Percentiles rank a stretch among this genome's conserved stretches.
phyloP scores from a whole-genome alignment of 2,797 vertebrate species.

The Xyrichtys novacula region DNA sequence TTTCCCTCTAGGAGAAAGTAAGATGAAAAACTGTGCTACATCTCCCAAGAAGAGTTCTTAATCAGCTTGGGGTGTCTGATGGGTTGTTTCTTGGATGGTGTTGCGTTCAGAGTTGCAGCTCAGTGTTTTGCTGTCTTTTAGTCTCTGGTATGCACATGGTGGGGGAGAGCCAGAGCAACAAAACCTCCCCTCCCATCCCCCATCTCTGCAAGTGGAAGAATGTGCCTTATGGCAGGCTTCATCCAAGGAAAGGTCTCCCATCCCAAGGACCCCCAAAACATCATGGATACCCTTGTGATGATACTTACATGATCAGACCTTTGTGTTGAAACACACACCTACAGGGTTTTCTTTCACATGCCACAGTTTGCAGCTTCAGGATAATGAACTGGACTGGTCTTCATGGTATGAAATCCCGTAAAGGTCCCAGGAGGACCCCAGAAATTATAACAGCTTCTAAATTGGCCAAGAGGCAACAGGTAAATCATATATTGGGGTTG shows the following conservation, averaged over 20 bases:
- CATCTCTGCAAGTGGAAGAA: slow-evolving; percentile 83
- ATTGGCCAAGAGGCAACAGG: background rate
- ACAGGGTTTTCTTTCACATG: background rate
- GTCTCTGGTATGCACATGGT: slow-evolving; percentile 80
- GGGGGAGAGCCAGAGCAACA: slow-evolving; percentile 72
- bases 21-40: slow-evolving; percentile 32
- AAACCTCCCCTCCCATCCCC: slow-evolving; percentile 77
- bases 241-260: slow-evolving; percentile 43
- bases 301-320: background rate
- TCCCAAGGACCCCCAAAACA: slow-evolving; percentile 50
- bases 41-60: slow-evolving; percentile 13
- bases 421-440: background rate
- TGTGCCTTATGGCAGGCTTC: slow-evolving; percentile 73
- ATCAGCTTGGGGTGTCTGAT: slow-evolving; percentile 27
- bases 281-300: slow-evolving; percentile 16
- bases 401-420: background rate
- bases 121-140: slow-evolving; percentile 40
- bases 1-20: slow-evolving; percentile 52
- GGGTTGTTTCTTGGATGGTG: slow-evolving; percentile 26
- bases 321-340: background rate
- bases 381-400: background rate
- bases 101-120: slow-evolving; percentile 42
- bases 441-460: background rate
- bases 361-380: background rate
- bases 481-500: too few species aligned